Percentiles rank a stretch among this genome's conserved stretches.
Conservation (phyloP, 92 coral and sea anemone genomes). For the Desmophyllum pertusum region DNA sequence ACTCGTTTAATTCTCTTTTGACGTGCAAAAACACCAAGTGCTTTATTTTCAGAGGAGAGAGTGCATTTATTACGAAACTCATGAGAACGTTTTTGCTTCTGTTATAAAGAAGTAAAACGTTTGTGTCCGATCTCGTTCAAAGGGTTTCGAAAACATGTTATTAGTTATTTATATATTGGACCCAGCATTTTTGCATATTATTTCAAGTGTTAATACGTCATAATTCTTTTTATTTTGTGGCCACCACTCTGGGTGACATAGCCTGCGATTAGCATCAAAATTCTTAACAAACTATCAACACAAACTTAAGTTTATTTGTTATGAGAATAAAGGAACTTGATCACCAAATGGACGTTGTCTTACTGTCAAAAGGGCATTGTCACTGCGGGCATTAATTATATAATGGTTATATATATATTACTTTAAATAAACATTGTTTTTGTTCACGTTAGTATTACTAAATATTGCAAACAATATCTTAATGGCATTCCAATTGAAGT, state of each 20-base stretch:
- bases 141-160: background rate
- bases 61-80: too few relatives aligned
- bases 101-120: background rate
- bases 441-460: background rate
- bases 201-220: too few relatives aligned
- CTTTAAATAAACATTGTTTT: background rate
- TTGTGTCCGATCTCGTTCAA: background rate
- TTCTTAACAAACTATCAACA: background rate
- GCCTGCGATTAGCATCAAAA: too few relatives aligned
- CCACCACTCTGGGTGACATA: too few relatives aligned
- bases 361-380: background rate
- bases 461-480: background rate
- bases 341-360: too few relatives aligned
- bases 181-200: background rate
- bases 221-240: too few relatives aligned
- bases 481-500: background rate
- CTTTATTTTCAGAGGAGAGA: too few relatives aligned
- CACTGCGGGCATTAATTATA: background rate
- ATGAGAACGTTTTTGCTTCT: background rate
- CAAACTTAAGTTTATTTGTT: too few relatives aligned
- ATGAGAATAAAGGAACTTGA: too few relatives aligned
- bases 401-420: background rate
- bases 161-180: background rate
- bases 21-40: too few relatives aligned
- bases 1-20: too few relatives aligned